These are phyloP conservation scores for Lepus oiostolus DNA, from an alignment of 2,797 vertebrate genomes.

Conservation along the genomic window DNA sequence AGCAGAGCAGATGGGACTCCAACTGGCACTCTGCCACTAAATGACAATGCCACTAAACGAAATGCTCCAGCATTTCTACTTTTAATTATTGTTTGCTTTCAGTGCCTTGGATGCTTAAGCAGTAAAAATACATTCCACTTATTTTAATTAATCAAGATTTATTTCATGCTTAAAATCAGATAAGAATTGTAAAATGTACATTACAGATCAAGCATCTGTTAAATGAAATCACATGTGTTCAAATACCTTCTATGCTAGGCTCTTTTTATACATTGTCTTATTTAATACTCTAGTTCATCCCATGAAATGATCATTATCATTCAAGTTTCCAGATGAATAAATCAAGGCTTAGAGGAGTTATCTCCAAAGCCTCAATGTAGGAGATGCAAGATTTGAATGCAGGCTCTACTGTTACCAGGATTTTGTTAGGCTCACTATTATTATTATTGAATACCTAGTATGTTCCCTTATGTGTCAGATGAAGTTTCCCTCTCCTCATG, in stretches of 20 bases:
- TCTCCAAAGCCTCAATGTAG: background rate
- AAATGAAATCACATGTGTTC: background rate
- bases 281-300: background rate
- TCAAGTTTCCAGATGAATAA: background rate
- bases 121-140: slow-evolving; percentile 9
- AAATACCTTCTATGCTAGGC: background rate
- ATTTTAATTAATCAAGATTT: slow-evolving; percentile 39
- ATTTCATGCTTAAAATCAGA: slow-evolving; percentile 14
- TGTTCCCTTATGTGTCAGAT: no score
- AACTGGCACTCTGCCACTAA: no score
- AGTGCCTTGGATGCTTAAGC: background rate
- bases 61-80: background rate
- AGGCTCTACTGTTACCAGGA: background rate
- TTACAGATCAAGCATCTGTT: background rate
- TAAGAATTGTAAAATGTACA: background rate
- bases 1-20: no score
- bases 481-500: background rate
- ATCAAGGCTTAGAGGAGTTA: background rate
- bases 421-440: background rate
- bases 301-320: background rate
- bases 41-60: no score
- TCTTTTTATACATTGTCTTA: background rate
- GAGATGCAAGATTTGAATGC: background rate
- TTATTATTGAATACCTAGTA: background rate
- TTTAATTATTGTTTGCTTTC: slow-evolving; percentile 34